Evolutionary conservation across 1,140 invertebrate species (phyloP).

Genomic region (Drosophila miranda): DNA sequence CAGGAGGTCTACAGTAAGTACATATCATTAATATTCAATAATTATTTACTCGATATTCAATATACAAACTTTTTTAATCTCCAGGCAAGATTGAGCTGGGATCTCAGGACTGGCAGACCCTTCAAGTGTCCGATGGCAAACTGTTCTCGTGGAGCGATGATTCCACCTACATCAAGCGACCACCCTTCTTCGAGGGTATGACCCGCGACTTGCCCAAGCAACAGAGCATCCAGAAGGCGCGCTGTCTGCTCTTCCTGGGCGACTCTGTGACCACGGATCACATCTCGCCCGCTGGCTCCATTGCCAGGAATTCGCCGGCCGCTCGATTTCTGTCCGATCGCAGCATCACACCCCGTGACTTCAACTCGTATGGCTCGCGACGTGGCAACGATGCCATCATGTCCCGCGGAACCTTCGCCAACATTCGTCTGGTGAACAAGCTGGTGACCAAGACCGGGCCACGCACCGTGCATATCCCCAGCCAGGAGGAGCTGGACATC

Average conservation of each 20-base stretch:
- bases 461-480: slow-evolving; percentile 93
- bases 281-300: slow-evolving; percentile 98
- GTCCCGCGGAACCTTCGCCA: slow-evolving; percentile 98
- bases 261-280: slow-evolving; percentile 99
- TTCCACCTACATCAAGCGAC: slow-evolving; percentile 98
- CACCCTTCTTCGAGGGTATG: slow-evolving; percentile 98
- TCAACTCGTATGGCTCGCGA: slow-evolving; percentile 98
- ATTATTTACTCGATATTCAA: background rate
- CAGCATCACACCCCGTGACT: slow-evolving; percentile 95
- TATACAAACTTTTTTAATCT: background rate
- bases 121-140: slow-evolving; percentile 90
- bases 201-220: slow-evolving; percentile 85
- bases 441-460: slow-evolving; percentile 93
- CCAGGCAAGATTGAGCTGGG: slow-evolving; percentile 91
- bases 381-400: slow-evolving; percentile 98
- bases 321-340: slow-evolving; percentile 91
- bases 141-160: slow-evolving; percentile 95
- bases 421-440: slow-evolving; percentile 98
- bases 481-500: slow-evolving; percentile 95
- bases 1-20: slow-evolving; percentile 88
- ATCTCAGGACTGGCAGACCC: slow-evolving; percentile 92
- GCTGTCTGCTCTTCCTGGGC: slow-evolving; percentile 93
- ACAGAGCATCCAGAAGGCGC: slow-evolving; percentile 86
- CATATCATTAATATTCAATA: background rate
- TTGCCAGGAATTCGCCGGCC: slow-evolving; percentile 96